Evolutionary conservation across 2,113 vertebrate species (phyloP).

Genomic region (Emydura subglobosa): DNA sequence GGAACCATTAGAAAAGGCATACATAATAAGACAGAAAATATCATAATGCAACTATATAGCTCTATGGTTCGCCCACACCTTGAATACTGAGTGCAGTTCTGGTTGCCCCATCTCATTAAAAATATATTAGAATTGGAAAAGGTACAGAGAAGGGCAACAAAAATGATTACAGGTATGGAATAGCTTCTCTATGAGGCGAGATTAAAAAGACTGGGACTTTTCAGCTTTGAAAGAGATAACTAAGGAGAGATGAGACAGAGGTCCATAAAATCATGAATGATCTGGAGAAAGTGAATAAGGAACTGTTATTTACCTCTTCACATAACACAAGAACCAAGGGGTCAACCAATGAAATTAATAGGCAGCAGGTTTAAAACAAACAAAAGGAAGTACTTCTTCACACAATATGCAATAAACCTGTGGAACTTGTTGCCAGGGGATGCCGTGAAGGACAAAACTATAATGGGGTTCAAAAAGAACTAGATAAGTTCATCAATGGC

Average conservation of each 20-base stretch:
- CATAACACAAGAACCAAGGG: not conserved
- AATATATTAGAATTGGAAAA: not conserved
- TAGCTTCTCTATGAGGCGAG: not conserved
- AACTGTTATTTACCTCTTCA: not conserved
- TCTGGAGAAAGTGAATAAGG: not conserved
- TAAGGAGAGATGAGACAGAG: not conserved
- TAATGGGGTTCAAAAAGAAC: not conserved
- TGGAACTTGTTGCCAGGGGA: not conserved
- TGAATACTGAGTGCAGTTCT: not conserved
- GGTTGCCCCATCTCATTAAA: not conserved
- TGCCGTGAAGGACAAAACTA: not conserved
- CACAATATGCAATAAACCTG: not conserved
- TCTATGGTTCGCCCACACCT: not conserved
- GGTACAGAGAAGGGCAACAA: not conserved
- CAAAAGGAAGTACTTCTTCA: no score
- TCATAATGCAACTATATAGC: not conserved
- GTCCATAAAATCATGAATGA: not conserved
- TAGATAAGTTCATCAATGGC: not conserved
- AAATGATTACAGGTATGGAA: not conserved
- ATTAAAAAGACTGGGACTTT: not conserved
- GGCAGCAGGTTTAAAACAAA: not conserved
- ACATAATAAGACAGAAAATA: not conserved
- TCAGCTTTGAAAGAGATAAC: not conserved
- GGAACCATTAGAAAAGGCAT: not conserved
- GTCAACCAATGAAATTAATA: not conserved